A percentile compares a stretch with the other conserved stretches of the same genome.
These are phyloP conservation scores for Canis aureus DNA, from an alignment of 2,113 vertebrate genomes.

Conservation along the genomic window DNA sequence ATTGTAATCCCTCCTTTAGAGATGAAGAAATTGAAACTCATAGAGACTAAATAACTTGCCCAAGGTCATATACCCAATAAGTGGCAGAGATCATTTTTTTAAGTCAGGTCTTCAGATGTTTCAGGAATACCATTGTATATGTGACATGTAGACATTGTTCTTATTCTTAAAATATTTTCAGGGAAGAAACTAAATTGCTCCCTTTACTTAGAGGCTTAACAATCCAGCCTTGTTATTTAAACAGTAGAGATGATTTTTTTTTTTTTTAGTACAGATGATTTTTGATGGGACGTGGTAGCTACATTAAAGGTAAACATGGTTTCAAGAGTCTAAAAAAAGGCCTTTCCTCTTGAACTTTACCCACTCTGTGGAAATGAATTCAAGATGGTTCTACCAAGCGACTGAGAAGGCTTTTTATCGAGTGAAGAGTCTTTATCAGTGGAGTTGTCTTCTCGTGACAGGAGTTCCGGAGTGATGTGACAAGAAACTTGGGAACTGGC, in stretches of 20 bases:
- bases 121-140: neutral
- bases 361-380: neutral
- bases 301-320: neutral
- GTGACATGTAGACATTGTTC: neutral
- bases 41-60: neutral
- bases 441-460: neutral
- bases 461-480: neutral
- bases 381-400: neutral
- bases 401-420: neutral
- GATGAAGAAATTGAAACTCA: slow-evolving; percentile 14
- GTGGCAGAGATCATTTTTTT: slow-evolving; percentile 6
- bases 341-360: neutral
- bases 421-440: neutral
- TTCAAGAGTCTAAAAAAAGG: slow-evolving; percentile 21
- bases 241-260: neutral
- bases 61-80: neutral
- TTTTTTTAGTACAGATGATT: neutral
- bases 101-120: neutral
- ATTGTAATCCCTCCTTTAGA: neutral
- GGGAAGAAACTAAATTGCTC: neutral
- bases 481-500: neutral
- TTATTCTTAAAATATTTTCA: slow-evolving; percentile 57
- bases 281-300: neutral
- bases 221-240: slow-evolving; percentile 45
- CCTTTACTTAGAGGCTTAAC: slow-evolving; percentile 31